Evolutionary conservation across 1,140 invertebrate species (phyloP).

Genomic region (Hylaeus anthracinus): DNA sequence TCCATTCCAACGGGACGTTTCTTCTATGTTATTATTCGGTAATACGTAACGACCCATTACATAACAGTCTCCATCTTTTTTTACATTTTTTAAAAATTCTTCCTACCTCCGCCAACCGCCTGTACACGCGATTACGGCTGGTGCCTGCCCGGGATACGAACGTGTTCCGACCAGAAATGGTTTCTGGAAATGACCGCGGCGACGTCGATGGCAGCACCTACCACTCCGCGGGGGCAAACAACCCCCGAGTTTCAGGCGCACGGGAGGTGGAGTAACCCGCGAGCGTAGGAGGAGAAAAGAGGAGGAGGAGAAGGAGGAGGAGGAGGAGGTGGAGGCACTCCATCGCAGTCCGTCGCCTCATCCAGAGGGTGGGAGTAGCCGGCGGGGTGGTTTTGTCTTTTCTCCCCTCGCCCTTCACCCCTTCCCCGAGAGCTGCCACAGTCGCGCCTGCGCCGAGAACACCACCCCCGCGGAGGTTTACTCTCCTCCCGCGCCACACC

Average conservation of each 20-base stretch:
- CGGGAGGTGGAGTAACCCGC: constrained; percentile 43
- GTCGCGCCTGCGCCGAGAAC: constrained; percentile 60
- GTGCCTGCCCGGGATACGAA: constrained; percentile 45
- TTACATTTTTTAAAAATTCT: no score
- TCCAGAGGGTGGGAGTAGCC: constrained; percentile 65
- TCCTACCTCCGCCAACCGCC: no score
- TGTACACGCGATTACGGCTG: no score
- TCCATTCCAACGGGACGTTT: no score
- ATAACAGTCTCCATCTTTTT: no score
- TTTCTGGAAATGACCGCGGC: constrained; percentile 37
- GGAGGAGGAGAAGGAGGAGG: constrained; percentile 23
- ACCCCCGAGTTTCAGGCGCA: constrained; percentile 48
- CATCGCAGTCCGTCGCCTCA: constrained; percentile 80
- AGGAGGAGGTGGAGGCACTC: constrained; percentile 73
- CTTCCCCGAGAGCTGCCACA: constrained; percentile 29
- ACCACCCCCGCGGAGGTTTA: constrained; percentile 47
- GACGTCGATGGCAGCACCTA: constrained; percentile 70
- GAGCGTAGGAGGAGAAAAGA: constrained; percentile 44
- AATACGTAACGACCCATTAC: no score
- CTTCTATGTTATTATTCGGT: no score
- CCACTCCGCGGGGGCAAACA: constrained; percentile 56
- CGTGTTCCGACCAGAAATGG: not conserved
- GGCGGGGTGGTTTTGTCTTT: constrained; percentile 70
- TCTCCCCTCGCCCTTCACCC: constrained; percentile 59
- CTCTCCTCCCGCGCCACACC: constrained; percentile 33